phyloP scores from a whole-genome alignment of 2,797 vertebrate species.

The Poeciliopsis turneri region DNA sequence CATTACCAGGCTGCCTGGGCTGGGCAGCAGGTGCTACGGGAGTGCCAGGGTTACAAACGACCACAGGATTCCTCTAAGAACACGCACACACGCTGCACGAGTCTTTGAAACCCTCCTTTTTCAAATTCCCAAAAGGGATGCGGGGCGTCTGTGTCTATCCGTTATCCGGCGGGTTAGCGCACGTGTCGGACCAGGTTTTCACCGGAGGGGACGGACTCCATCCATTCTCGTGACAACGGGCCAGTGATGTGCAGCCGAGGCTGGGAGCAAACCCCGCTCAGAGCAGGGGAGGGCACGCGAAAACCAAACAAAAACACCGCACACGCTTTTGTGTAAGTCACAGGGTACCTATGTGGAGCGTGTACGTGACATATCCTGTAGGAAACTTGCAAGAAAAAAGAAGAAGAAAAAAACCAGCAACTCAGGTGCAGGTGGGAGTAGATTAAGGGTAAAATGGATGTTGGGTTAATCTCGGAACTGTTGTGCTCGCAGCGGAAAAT shows the following conservation, averaged over 20 bases:
- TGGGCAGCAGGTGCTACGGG: slow-evolving; percentile 89
- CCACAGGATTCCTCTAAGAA: slow-evolving; percentile 82
- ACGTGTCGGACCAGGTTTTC: slow-evolving; percentile 90
- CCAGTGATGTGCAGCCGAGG: slow-evolving; percentile 81
- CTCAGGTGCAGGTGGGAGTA: not conserved
- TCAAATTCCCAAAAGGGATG: slow-evolving; percentile 93
- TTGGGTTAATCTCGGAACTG: not conserved
- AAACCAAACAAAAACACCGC: not conserved
- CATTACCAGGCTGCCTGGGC: slow-evolving; percentile 92
- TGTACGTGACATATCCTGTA: not conserved
- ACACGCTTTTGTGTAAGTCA: not conserved
- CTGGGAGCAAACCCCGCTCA: not conserved
- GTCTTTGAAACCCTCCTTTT: slow-evolving; percentile 68
- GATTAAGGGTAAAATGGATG: not conserved
- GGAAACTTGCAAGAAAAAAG: not conserved
- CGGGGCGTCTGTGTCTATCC: slow-evolving; percentile 88
- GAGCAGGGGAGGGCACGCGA: not conserved
- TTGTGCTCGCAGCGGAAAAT: not conserved
- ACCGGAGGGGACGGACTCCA: slow-evolving; percentile 87
- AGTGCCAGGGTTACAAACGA: slow-evolving; percentile 94
- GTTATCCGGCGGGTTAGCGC: slow-evolving; percentile 93
- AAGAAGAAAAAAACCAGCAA: not conserved
- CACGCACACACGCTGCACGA: slow-evolving; percentile 69
- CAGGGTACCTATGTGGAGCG: not conserved
- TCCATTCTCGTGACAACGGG: slow-evolving; percentile 95